phyloP scores from a whole-genome alignment of 2,797 vertebrate genomes.

The Paguma larvata region DNA sequence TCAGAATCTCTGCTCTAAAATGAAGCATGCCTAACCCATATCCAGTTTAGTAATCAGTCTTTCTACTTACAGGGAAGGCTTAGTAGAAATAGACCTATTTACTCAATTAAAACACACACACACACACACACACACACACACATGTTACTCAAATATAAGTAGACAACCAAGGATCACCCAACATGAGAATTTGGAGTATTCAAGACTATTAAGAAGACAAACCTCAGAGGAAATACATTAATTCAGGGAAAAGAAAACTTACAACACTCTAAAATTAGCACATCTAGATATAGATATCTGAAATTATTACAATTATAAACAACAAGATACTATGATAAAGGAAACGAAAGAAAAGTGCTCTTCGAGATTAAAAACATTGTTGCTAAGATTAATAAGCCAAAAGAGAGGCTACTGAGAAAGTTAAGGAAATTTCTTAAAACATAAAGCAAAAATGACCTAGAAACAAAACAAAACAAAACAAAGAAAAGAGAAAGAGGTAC shows the following conservation, averaged over 20 bases:
- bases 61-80: not conserved
- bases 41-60: not conserved
- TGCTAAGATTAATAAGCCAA: not conserved
- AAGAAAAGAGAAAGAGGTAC: not conserved
- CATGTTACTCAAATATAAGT: not conserved
- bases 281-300: conserved; percentile 11
- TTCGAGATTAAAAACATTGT: conserved; percentile 6
- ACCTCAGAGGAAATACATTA: not conserved
- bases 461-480: conserved; percentile 14
- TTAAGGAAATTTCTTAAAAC: conserved; percentile 41
- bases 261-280: not conserved
- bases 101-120: not conserved
- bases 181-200: not conserved
- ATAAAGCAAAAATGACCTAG: conserved; percentile 10
- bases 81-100: not conserved
- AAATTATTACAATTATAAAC: conserved; percentile 42
- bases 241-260: conserved; percentile 3
- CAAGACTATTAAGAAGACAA: not conserved
- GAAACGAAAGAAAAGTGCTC: conserved; percentile 2
- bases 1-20: conserved; percentile 46
- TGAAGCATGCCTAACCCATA: not conserved
- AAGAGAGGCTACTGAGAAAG: not conserved
- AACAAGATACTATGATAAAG: not conserved
- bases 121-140: no score
- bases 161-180: not conserved